Conservation (phyloP, 2,888 invertebrate genomes). For the Eupithecia centaureata region DNA sequence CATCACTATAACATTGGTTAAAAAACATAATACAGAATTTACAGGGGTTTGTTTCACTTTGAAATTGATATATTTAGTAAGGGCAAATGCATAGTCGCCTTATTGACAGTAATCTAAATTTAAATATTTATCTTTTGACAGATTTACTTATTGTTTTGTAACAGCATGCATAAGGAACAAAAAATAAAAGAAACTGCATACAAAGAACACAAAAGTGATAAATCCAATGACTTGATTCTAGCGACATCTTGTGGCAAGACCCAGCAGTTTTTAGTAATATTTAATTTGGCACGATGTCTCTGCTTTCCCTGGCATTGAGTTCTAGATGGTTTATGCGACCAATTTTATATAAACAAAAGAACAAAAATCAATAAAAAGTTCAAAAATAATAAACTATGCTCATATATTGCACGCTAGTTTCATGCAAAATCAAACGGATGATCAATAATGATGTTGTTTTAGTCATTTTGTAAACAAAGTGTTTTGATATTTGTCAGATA, state of each 20-base stretch:
- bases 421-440: slow-evolving; percentile 74
- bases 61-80: not conserved
- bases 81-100: not conserved
- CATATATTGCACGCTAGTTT: slow-evolving; percentile 73
- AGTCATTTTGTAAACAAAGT: slow-evolving; percentile 33
- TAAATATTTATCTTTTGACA: not conserved
- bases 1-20: not conserved
- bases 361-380: slow-evolving; percentile 57
- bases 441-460: slow-evolving; percentile 43
- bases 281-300: slow-evolving; percentile 69
- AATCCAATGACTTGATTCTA: slow-evolving; percentile 8
- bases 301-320: slow-evolving; percentile 54
- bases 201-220: not conserved
- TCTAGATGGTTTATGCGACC: slow-evolving; percentile 69
- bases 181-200: not conserved
- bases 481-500: slow-evolving; percentile 37
- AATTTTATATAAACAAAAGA: slow-evolving; percentile 57
- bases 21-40: not conserved
- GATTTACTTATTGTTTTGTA: not conserved
- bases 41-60: too few species aligned
- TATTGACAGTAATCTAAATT: not conserved
- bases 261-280: slow-evolving; percentile 54
- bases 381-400: slow-evolving; percentile 62
- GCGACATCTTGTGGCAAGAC: slow-evolving; percentile 17
- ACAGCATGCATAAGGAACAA: not conserved